Percentiles rank a stretch among this genome's conserved stretches.
Evolutionary conservation across 2,797 vertebrate genomes (phyloP).

Genomic region (Hipposideros larvatus): DNA sequence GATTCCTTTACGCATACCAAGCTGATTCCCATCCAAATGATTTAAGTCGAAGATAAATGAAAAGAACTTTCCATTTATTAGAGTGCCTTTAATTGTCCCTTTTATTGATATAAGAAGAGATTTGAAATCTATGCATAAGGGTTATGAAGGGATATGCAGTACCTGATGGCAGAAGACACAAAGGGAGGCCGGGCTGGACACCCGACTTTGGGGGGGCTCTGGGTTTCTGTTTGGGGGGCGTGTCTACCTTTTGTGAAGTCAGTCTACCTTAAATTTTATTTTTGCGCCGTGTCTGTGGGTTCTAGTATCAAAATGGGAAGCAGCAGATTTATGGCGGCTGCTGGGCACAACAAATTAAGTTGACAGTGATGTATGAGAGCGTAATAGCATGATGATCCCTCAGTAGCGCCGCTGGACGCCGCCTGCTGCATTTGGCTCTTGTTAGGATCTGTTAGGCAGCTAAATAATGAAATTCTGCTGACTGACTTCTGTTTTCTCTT

Average conservation of each 20-base stretch:
- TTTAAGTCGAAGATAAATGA: conserved; percentile 42
- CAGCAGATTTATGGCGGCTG: conserved; percentile 97
- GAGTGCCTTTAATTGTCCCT: conserved; percentile 22
- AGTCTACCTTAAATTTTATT: conserved; percentile 89
- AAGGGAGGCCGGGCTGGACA: not conserved
- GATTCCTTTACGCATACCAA: not conserved
- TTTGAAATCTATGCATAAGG: not conserved
- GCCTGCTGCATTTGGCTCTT: conserved; percentile 94
- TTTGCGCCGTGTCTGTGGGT: conserved; percentile 88
- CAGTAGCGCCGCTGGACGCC: conserved; percentile 90
- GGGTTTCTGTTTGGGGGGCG: not conserved
- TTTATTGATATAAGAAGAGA: not conserved
- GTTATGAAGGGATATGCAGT: not conserved
- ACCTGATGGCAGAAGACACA: not conserved
- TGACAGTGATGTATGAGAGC: conserved; percentile 98
- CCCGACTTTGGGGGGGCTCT: conserved; percentile 12
- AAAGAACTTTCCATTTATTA: not conserved
- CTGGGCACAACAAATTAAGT: conserved; percentile 98
- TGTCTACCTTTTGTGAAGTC: conserved; percentile 72
- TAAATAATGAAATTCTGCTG: conserved; percentile 94
- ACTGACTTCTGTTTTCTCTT: conserved; percentile 91
- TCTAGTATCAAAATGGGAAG: conserved; percentile 94
- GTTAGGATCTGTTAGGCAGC: conserved; percentile 95
- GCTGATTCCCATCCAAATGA: not conserved
- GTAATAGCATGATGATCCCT: conserved; percentile 93